These are phyloP conservation scores for Engystomops pustulosus DNA, from an alignment of 2,113 vertebrate genomes.

Conservation along the genomic window DNA sequence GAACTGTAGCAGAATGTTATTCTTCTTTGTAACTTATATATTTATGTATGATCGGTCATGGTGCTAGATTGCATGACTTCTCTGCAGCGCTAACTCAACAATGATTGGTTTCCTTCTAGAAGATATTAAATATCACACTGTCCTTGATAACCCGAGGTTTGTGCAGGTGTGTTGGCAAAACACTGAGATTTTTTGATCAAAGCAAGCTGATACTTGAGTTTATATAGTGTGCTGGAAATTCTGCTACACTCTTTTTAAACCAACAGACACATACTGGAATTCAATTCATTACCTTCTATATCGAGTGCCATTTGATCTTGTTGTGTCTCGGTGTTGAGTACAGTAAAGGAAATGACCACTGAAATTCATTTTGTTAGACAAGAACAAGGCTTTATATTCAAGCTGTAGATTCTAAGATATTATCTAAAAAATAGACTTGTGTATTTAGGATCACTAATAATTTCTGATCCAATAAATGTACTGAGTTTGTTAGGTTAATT, in stretches of 20 bases:
- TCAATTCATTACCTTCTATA: constrained; percentile 28
- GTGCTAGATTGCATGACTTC: neutral
- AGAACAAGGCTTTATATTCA: constrained; percentile 26
- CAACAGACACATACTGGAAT: constrained; percentile 43
- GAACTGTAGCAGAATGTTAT: neutral
- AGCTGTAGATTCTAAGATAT: no score
- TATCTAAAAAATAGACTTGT: no score
- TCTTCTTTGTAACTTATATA: constrained; percentile 9
- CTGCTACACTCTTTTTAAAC: constrained; percentile 61
- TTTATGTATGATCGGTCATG: constrained; percentile 10
- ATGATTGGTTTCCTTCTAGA: constrained; percentile 48
- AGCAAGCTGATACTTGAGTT: constrained; percentile 69
- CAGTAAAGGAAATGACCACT: constrained; percentile 38
- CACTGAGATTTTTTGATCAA: constrained; percentile 56
- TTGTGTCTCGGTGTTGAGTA: constrained; percentile 32
- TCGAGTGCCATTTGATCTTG: constrained; percentile 39
- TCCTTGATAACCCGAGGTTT: constrained; percentile 68
- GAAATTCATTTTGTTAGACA: constrained; percentile 27
- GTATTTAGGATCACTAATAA: no score
- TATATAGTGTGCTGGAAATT: constrained; percentile 63
- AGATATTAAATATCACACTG: constrained; percentile 63
- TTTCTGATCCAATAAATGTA: no score
- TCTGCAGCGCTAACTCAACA: constrained; percentile 15
- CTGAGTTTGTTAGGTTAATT: no score
- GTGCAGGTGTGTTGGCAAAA: constrained; percentile 71